Evolutionary conservation across 2,888 invertebrate species (phyloP).

Genomic region (Troides aeacus): DNA sequence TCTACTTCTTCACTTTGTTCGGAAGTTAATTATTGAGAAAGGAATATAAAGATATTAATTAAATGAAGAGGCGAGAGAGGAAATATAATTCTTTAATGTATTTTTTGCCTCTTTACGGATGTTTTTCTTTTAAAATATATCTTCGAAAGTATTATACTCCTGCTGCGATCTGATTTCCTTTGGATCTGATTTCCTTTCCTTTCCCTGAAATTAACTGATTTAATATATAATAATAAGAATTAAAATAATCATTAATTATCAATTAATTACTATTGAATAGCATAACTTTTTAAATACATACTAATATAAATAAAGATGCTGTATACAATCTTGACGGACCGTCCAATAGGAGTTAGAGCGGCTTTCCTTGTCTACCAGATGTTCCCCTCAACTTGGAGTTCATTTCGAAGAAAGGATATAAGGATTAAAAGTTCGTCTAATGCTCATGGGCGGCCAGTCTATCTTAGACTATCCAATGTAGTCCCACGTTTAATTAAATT

Average conservation of each 20-base stretch:
- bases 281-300: too few relatives aligned
- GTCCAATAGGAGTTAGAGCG: conserved; percentile 49
- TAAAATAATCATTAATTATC: too few relatives aligned
- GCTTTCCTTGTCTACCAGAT: conserved; percentile 50
- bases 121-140: too few relatives aligned
- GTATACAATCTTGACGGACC: conserved; percentile 14
- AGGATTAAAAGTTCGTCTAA: conserved; percentile 70
- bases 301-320: background rate
- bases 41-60: conserved; percentile 3
- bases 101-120: too few relatives aligned
- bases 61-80: conserved; percentile 1
- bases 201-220: too few relatives aligned
- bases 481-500: conserved; percentile 11
- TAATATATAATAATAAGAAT: too few relatives aligned
- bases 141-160: too few relatives aligned
- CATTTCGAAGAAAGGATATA: conserved; percentile 72
- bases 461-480: conserved; percentile 17
- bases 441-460: conserved; percentile 51
- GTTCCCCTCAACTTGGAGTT: conserved; percentile 61
- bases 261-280: too few relatives aligned
- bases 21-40: conserved; percentile 15
- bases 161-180: too few relatives aligned
- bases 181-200: too few relatives aligned
- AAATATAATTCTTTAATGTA: conserved; percentile 8
- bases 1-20: conserved; percentile 16